A percentile compares a stretch with the other conserved stretches of the same genome.
These are phyloP conservation scores for Echinarachnius parma DNA, from an alignment of 53 echinoderm and acorn worm genomes.

Conservation along the genomic window DNA sequence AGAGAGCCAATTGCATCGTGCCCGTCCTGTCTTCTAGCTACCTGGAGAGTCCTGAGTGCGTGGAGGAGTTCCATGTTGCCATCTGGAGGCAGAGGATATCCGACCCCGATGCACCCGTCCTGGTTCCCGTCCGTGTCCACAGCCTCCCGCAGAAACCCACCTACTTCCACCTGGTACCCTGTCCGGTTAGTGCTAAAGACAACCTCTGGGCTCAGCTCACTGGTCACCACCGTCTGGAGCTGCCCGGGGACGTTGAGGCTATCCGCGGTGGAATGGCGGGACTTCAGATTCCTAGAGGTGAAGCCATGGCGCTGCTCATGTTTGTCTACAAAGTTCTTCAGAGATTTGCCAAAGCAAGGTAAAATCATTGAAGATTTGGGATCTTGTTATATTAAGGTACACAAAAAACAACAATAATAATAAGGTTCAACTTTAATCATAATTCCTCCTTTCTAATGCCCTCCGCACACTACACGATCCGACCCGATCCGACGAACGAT, in stretches of 20 bases:
- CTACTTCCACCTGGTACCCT: constrained; percentile 72
- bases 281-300: constrained; percentile 4
- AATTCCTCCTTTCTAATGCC: no score
- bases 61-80: constrained; percentile 88
- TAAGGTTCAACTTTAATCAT: no score
- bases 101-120: constrained; percentile 26
- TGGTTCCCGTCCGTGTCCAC: constrained; percentile 76
- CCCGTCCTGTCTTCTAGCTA: constrained; percentile 78
- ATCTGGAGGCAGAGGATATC: constrained; percentile 70
- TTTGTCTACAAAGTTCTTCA: constrained; percentile 30
- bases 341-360: constrained; percentile 19
- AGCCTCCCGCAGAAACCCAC: constrained; percentile 65
- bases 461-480: no score
- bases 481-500: no score
- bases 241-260: constrained; percentile 11
- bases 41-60: constrained; percentile 63
- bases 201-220: constrained; percentile 62
- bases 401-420: no score
- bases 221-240: constrained; percentile 7
- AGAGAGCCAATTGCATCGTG: constrained; percentile 52
- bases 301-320: constrained; percentile 12
- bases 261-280: neutral
- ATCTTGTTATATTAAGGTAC: no score
- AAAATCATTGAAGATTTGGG: no score
- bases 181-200: constrained; percentile 51